These are phyloP conservation scores for Drosophila longiperda DNA, from an alignment of 2,888 invertebrate species.

Conservation along the genomic window DNA sequence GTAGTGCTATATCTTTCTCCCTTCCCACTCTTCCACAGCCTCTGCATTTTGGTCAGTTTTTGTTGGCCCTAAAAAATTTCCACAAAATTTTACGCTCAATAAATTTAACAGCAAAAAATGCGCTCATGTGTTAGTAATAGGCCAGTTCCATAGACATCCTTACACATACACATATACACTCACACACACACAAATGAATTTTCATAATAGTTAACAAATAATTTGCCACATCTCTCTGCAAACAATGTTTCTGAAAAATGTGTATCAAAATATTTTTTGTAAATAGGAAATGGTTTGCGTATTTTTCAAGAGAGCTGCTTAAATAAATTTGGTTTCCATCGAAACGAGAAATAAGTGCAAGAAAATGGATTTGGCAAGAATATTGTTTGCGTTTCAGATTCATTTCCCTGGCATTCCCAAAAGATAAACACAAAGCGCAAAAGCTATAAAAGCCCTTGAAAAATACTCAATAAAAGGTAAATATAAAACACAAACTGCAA, in stretches of 20 bases:
- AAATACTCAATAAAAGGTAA: constrained; percentile 19
- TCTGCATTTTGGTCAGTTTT: constrained; percentile 19
- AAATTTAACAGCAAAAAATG: constrained; percentile 67
- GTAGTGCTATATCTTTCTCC: constrained; percentile 1
- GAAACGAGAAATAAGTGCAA: neutral
- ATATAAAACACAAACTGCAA: constrained; percentile 1
- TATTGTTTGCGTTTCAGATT: neutral
- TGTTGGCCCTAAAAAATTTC: constrained; percentile 38
- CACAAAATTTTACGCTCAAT: constrained; percentile 79
- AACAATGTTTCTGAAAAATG: constrained; percentile 23
- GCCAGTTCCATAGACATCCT: constrained; percentile 5
- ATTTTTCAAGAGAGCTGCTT: constrained; percentile 3
- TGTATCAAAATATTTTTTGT: constrained; percentile 20
- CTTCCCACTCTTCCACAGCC: neutral
- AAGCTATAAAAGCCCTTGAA: constrained; percentile 13
- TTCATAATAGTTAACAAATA: constrained; percentile 55
- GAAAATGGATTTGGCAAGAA: constrained; percentile 7
- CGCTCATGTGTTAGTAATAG: constrained; percentile 77
- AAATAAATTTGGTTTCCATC: neutral
- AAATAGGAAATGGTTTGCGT: constrained; percentile 5
- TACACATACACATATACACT: neutral
- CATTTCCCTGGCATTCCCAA: neutral
- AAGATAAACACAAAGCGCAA: constrained; percentile 3
- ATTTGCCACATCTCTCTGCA: constrained; percentile 25
- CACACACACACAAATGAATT: constrained; percentile 22